phyloP scores from a whole-genome alignment of 2,113 vertebrate genomes.

The Glareola pratincola region DNA sequence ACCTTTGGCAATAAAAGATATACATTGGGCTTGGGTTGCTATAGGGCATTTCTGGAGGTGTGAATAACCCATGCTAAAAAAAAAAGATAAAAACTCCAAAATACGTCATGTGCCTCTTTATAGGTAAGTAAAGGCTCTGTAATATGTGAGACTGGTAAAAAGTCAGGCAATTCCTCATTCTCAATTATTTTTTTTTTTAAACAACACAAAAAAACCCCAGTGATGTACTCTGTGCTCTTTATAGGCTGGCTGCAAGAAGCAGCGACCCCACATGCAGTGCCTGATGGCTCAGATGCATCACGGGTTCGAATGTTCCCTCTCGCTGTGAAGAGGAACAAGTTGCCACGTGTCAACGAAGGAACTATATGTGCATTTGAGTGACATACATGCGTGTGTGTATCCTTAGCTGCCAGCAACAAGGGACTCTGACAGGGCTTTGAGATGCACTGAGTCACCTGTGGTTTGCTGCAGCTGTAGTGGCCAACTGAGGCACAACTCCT shows the following conservation, averaged over 20 bases:
- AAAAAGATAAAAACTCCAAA: not conserved
- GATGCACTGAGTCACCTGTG: not conserved
- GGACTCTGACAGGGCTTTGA: not conserved
- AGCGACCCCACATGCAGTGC: fast-evolving
- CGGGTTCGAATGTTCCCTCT: fast-evolving
- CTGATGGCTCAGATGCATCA: not conserved
- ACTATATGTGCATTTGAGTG: not conserved
- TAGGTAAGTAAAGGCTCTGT: not conserved
- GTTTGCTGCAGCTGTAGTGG: not conserved
- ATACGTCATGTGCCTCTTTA: not conserved
- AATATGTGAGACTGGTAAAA: not conserved
- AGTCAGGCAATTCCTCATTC: not conserved
- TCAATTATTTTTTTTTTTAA: not conserved
- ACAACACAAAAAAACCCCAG: too few species aligned
- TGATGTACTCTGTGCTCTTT: not conserved
- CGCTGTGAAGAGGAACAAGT: not conserved
- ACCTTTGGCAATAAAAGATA: not conserved
- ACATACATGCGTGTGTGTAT: fast-evolving
- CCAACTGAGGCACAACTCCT: not conserved
- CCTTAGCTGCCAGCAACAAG: not conserved
- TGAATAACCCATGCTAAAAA: not conserved
- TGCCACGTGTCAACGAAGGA: not conserved
- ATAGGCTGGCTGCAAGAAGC: not conserved
- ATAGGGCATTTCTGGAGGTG: not conserved
- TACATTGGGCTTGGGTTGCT: not conserved